phyloP scores from a whole-genome alignment of 2,888 invertebrate genomes.

The Cantharis rufa region DNA sequence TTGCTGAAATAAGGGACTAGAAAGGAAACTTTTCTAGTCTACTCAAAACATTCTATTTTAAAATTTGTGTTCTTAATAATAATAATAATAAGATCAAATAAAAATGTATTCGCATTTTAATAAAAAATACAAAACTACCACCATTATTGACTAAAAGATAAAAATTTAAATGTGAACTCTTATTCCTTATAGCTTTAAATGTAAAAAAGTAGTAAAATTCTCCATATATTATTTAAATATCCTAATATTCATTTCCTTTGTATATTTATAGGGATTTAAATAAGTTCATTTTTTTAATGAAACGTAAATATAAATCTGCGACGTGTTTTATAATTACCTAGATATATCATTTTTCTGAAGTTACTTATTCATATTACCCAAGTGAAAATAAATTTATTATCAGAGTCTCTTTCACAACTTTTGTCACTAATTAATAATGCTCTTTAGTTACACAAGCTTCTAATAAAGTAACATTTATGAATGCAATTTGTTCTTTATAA shows the following conservation, averaged over 20 bases:
- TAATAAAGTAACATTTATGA: not conserved
- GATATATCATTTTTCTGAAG: not conserved
- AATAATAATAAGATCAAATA: not conserved
- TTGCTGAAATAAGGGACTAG: not conserved
- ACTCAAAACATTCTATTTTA: not conserved
- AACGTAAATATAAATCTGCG: not conserved
- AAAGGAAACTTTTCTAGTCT: not conserved
- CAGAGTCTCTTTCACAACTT: not conserved
- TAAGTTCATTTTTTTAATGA: not conserved
- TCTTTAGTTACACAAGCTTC: not conserved
- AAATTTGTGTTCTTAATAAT: not conserved
- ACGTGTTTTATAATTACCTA: not conserved
- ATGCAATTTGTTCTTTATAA: not conserved
- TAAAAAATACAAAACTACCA: not conserved
- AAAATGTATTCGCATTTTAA: not conserved
- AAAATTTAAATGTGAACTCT: not conserved
- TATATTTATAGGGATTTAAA: not conserved
- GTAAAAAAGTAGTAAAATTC: not conserved
- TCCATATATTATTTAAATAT: not conserved
- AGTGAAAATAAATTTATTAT: not conserved
- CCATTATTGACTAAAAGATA: not conserved
- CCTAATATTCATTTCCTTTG: not conserved
- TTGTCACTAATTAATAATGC: not conserved
- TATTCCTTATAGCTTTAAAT: not conserved
- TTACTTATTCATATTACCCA: not conserved